phyloP scores from a whole-genome alignment of 2,888 invertebrate species.

The Taphrorychus bicolor region DNA sequence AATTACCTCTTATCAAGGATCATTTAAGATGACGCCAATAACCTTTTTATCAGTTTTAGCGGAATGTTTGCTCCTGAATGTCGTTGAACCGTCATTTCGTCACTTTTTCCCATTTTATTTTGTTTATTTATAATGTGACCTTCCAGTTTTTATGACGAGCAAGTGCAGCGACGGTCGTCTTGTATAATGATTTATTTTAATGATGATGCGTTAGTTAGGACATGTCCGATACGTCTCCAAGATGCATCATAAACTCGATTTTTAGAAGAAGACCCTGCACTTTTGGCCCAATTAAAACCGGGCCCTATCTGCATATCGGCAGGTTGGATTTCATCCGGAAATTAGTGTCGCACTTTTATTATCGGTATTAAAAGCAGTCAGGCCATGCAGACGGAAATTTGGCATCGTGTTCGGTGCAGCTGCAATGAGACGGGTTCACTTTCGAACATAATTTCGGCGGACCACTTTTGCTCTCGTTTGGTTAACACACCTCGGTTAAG shows the following conservation, averaged over 20 bases:
- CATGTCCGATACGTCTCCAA: not conserved
- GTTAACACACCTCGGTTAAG: constrained; percentile 29
- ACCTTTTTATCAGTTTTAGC: constrained; percentile 52
- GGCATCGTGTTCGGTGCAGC: constrained; percentile 27
- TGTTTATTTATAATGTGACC: constrained; percentile 41
- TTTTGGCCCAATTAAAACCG: not conserved
- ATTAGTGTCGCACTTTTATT: constrained; percentile 3
- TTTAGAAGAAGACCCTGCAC: not conserved
- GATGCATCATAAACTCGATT: not conserved
- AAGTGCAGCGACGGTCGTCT: constrained; percentile 4
- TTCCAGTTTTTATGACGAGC: constrained; percentile 28
- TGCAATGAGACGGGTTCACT: constrained; percentile 25
- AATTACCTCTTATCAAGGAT: constrained; percentile 50
- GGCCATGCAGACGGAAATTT: constrained; percentile 18
- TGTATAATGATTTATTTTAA: not conserved
- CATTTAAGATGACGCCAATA: constrained; percentile 54
- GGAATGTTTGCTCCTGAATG: constrained; percentile 49
- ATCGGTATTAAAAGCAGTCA: constrained; percentile 3
- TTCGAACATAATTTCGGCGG: constrained; percentile 35
- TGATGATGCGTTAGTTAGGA: not conserved
- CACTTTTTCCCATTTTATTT: constrained; percentile 42
- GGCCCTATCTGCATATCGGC: too few relatives aligned
- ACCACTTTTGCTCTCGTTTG: constrained; percentile 48
- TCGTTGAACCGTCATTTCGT: constrained; percentile 43
- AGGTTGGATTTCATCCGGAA: constrained; percentile 3